These are phyloP conservation scores for Bos javanicus DNA, from an alignment of 2,113 vertebrate species.

Conservation along the genomic window DNA sequence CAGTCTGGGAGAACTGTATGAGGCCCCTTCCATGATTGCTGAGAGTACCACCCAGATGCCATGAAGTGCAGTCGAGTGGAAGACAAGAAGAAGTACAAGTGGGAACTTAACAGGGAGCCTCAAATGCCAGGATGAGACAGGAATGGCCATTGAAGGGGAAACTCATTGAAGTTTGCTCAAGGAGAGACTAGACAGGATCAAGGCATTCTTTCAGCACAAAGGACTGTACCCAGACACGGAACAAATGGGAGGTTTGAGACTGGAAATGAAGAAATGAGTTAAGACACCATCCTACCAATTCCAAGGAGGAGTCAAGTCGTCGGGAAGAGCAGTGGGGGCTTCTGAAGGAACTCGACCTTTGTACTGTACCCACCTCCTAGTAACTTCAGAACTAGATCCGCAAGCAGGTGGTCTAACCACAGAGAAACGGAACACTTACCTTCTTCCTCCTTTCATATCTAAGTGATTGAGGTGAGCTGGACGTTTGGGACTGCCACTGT, in stretches of 20 bases:
- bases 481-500: not conserved
- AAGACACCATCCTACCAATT: not conserved
- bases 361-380: rapidly evolving
- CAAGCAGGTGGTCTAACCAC: no score
- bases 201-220: not conserved
- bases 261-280: not conserved
- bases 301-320: not conserved
- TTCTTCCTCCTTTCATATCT: not conserved
- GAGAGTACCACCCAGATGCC: not conserved
- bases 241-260: not conserved
- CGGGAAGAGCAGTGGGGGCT: not conserved
- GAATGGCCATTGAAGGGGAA: not conserved
- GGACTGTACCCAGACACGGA: not conserved
- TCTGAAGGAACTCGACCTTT: not conserved
- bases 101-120: not conserved
- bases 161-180: not conserved
- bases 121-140: not conserved
- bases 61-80: not conserved
- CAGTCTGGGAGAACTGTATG: not conserved
- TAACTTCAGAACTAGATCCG: not conserved
- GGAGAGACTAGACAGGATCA: not conserved
- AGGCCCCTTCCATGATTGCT: not conserved
- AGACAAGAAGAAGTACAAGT: not conserved
- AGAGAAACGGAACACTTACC: not conserved
- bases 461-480: not conserved